Evolutionary conservation across 2,113 vertebrate genomes (phyloP).

Genomic region (Rissa tridactyla): DNA sequence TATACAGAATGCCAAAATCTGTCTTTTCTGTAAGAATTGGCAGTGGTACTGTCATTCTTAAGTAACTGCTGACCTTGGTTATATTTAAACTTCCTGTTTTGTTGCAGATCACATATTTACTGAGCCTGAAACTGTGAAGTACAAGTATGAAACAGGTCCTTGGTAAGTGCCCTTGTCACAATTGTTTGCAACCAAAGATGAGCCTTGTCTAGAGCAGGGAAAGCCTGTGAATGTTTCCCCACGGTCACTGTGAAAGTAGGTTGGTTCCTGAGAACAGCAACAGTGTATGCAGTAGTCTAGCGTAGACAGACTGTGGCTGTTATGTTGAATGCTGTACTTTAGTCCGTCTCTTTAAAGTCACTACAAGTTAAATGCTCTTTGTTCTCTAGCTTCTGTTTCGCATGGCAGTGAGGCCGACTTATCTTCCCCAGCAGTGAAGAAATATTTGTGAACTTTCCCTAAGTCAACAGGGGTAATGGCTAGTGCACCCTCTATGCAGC

Average conservation of each 20-base stretch:
- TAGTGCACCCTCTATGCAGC: not conserved
- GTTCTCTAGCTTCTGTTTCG: conserved; percentile 5
- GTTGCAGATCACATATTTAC: conserved; percentile 83
- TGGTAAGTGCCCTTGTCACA: conserved; percentile 77
- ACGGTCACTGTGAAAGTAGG: not conserved
- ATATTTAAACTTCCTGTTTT: not conserved
- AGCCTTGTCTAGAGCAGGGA: not conserved
- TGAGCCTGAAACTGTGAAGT: conserved; percentile 86
- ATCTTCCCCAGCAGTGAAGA: conserved; percentile 6
- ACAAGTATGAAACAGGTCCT: conserved; percentile 94
- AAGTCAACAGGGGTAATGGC: conserved; percentile 1
- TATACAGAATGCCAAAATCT: not conserved
- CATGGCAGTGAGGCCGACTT: not conserved
- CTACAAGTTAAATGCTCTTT: conserved; percentile 20
- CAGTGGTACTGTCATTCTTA: not conserved
- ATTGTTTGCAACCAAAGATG: not conserved
- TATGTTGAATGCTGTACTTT: not conserved
- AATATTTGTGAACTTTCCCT: conserved; percentile 60
- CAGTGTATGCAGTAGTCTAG: not conserved
- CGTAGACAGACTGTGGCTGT: not conserved
- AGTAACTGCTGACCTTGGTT: not conserved
- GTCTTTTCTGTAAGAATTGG: not conserved
- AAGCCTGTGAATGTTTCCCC: not conserved
- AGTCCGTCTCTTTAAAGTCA: not conserved
- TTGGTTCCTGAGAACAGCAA: not conserved